phyloP scores from a whole-genome alignment of 2,797 vertebrate genomes.

The Rhynchonycteris naso region DNA sequence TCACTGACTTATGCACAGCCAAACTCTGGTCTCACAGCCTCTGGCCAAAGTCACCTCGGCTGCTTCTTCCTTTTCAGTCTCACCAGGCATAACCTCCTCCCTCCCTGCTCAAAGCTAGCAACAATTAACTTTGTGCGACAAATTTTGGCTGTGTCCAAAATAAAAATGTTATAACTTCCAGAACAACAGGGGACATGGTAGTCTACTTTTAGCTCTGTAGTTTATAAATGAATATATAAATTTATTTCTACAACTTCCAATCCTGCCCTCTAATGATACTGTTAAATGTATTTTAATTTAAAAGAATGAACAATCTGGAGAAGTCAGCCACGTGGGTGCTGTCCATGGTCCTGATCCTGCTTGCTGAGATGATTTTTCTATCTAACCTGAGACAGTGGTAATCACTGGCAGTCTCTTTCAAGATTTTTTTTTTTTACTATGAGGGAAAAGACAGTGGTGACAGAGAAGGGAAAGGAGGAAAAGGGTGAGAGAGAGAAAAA shows the following conservation, averaged over 20 bases:
- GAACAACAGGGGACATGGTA: background rate
- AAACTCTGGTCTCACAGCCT: background rate
- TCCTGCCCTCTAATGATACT: background rate
- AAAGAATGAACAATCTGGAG: background rate
- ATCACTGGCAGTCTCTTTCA: background rate
- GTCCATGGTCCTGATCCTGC: constrained; percentile 39
- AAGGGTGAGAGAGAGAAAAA: rapidly evolving
- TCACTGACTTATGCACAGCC: background rate
- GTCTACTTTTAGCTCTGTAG: background rate
- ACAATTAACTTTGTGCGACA: constrained; percentile 26
- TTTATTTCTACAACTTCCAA: background rate
- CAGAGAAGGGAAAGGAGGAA: background rate
- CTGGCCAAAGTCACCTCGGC: background rate
- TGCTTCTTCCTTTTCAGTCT: constrained; percentile 1
- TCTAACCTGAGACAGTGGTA: background rate
- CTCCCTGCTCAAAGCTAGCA: background rate
- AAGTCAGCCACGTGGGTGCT: rapidly evolving
- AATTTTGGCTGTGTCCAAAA: background rate
- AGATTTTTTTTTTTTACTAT: background rate
- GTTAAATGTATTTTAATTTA: background rate
- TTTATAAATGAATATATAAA: constrained; percentile 9
- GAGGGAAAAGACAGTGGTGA: background rate
- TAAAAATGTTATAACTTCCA: background rate
- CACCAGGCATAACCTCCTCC: background rate
- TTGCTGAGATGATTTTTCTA: background rate